phyloP scores from a whole-genome alignment of 2,888 invertebrate species.

The Anarsia innoxiella region DNA sequence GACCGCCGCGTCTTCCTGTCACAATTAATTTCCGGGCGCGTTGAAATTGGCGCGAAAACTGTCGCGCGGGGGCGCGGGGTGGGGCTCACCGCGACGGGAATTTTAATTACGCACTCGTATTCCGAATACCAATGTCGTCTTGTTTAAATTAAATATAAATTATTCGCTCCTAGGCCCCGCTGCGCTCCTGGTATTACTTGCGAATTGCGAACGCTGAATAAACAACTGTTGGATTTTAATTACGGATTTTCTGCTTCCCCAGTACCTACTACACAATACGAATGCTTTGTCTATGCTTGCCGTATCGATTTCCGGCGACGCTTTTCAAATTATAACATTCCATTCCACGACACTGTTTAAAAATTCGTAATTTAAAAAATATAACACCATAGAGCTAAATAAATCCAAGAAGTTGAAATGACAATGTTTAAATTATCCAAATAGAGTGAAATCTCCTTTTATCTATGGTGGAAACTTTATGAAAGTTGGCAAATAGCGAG shows the following conservation, averaged over 20 bases:
- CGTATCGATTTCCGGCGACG: too few relatives aligned
- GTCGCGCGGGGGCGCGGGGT: conserved; percentile 46
- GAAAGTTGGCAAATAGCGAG: conserved; percentile 34
- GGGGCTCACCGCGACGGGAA: conserved; percentile 66
- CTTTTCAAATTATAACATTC: too few relatives aligned
- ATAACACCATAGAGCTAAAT: too few relatives aligned
- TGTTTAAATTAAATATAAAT: conserved; percentile 76
- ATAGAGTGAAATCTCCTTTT: too few relatives aligned
- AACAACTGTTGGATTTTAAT: conserved; percentile 65
- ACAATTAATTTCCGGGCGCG: conserved; percentile 75
- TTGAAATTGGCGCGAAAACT: conserved; percentile 76
- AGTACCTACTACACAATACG: conserved; percentile 4
- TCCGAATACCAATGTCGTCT: conserved; percentile 75
- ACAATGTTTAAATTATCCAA: too few relatives aligned
- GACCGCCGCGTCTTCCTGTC: conserved; percentile 74
- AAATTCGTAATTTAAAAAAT: too few relatives aligned
- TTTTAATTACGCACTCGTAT: conserved; percentile 76
- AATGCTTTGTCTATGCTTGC: conserved; percentile 1
- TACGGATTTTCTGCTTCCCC: conserved; percentile 46
- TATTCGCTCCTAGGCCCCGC: conserved; percentile 70
- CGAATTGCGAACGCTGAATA: conserved; percentile 59
- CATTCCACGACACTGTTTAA: too few relatives aligned
- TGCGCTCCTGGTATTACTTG: conserved; percentile 55
- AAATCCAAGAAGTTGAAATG: too few relatives aligned
- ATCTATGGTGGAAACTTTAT: conserved; percentile 24